These are phyloP conservation scores for Aphis craccivora DNA, from an alignment of 1,140 invertebrate species.

Conservation along the genomic window DNA sequence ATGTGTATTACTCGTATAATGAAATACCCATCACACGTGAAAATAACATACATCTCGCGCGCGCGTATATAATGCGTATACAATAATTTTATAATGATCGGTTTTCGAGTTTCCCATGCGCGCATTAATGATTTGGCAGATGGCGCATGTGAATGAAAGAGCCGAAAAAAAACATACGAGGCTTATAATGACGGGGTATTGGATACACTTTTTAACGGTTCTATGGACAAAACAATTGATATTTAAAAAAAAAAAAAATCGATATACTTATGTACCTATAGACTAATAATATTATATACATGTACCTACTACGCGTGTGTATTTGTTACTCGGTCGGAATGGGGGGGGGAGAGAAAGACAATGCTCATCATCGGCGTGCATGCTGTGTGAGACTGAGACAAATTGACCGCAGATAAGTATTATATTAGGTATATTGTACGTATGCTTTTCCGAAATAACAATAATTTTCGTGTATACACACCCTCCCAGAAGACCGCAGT, in stretches of 20 bases:
- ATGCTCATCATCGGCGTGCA: not conserved
- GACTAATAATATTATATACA: too few species aligned
- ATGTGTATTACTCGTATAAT: not conserved
- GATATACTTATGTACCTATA: not conserved
- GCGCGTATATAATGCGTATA: not conserved
- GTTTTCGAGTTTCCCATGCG: slow-evolving; percentile 57
- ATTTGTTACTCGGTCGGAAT: not conserved
- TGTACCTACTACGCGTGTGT: not conserved
- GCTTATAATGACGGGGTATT: slow-evolving; percentile 47
- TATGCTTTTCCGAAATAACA: not conserved
- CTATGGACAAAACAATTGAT: slow-evolving; percentile 32
- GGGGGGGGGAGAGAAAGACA: slow-evolving; percentile 29
- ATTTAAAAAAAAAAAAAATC: slow-evolving; percentile 6
- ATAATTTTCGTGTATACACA: not conserved
- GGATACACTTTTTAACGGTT: slow-evolving; percentile 49
- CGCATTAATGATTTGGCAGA: slow-evolving; percentile 53
- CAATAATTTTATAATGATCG: slow-evolving; percentile 55
- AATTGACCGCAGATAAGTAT: slow-evolving; percentile 6
- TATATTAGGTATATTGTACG: not conserved
- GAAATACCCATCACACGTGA: not conserved
- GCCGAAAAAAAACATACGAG: slow-evolving; percentile 11
- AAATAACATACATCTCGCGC: slow-evolving; percentile 4
- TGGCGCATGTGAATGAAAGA: slow-evolving; percentile 56
- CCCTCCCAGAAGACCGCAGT: not conserved
- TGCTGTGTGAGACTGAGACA: slow-evolving; percentile 4